A percentile compares a stretch with the other conserved stretches of the same genome.
phyloP scores from a whole-genome alignment of 2,888 invertebrate genomes.

The Galerucella calmariensis region DNA sequence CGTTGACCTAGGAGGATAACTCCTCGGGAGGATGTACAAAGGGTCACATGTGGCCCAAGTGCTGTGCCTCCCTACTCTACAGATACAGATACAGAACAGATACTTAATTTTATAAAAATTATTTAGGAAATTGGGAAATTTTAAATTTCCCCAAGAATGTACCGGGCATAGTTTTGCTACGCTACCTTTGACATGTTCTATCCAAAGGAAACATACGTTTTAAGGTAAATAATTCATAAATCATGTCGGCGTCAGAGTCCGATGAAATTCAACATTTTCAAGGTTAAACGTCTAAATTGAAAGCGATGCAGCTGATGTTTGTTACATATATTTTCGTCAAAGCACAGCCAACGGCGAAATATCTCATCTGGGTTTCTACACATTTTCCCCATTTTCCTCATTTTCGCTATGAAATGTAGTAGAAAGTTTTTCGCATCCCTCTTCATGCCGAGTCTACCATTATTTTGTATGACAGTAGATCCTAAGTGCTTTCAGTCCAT shows the following conservation, averaged over 20 bases:
- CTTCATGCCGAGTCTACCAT: slow-evolving; percentile 33
- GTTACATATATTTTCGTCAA: slow-evolving; percentile 16
- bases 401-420: slow-evolving; percentile 29
- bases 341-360: slow-evolving; percentile 20
- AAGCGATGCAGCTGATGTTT: slow-evolving; percentile 14
- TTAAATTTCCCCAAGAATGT: too few species aligned
- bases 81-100: too few species aligned
- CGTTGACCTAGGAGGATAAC: too few species aligned
- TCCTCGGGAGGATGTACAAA: too few species aligned
- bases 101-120: too few species aligned
- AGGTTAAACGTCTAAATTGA: neutral
- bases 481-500: slow-evolving; percentile 33
- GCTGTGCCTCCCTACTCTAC: too few species aligned
- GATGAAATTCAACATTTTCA: neutral
- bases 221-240: neutral
- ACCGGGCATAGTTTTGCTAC: too few species aligned
- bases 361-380: slow-evolving; percentile 30
- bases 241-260: neutral
- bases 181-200: neutral
- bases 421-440: slow-evolving; percentile 25
- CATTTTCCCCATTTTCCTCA: slow-evolving; percentile 34
- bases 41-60: too few species aligned
- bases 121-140: too few species aligned
- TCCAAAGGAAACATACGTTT: neutral
- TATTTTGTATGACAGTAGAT: slow-evolving; percentile 31